A percentile compares a stretch with the other conserved stretches of the same genome.
phyloP scores from a whole-genome alignment of 2,888 invertebrate species.

The Lypha dubia region DNA sequence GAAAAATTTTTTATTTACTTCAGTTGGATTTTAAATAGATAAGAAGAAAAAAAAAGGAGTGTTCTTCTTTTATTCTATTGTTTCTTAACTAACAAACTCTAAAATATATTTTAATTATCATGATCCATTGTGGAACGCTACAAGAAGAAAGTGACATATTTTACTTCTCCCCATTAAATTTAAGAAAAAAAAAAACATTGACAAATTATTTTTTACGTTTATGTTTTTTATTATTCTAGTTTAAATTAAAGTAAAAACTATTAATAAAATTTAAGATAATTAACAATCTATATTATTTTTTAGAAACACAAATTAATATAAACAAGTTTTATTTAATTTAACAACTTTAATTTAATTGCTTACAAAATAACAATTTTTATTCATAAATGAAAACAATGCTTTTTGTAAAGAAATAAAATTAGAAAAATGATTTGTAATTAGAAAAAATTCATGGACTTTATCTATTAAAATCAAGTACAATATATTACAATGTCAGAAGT shows the following conservation, averaged over 20 bases:
- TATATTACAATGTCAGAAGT: slow-evolving; percentile 16
- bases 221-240: neutral
- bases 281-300: slow-evolving; percentile 3
- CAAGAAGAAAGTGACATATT: neutral
- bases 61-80: too few relatives aligned
- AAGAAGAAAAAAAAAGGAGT: too few relatives aligned
- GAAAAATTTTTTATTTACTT: too few relatives aligned
- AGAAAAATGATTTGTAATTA: neutral
- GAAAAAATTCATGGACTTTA: slow-evolving; percentile 11
- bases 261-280: neutral
- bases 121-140: neutral
- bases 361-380: slow-evolving; percentile 49
- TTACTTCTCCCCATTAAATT: neutral
- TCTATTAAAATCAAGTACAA: neutral
- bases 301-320: neutral
- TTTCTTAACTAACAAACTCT: too few relatives aligned
- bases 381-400: slow-evolving; percentile 43
- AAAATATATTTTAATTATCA: too few relatives aligned
- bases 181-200: neutral
- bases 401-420: slow-evolving; percentile 33
- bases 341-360: slow-evolving; percentile 12
- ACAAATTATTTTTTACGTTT: neutral
- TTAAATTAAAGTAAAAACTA: neutral
- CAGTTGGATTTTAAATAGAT: too few relatives aligned
- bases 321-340: slow-evolving; percentile 2